Conservation (phyloP, 2,888 invertebrate species). For the Mylabris sibirica region DNA sequence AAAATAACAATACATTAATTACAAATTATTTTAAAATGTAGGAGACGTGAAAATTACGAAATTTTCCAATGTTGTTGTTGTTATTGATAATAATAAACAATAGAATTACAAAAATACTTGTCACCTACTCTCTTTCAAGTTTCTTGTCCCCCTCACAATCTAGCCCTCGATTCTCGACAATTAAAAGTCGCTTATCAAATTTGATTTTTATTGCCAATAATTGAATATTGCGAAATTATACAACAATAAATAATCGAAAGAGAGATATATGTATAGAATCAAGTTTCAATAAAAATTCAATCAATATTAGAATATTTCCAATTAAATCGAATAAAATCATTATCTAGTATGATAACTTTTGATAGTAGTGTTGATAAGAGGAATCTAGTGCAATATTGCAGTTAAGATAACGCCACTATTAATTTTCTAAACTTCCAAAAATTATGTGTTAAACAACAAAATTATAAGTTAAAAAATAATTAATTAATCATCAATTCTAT, state of each 20-base stretch:
- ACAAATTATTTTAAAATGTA: neutral
- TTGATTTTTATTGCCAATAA: neutral
- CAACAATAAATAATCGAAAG: neutral
- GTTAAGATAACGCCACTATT: neutral
- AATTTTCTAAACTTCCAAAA: neutral
- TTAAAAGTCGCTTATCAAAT: neutral
- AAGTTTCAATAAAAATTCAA: neutral
- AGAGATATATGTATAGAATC: neutral
- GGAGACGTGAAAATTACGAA: neutral
- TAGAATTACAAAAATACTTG: neutral
- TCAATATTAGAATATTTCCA: neutral
- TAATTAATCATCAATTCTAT: too few species aligned
- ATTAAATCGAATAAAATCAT: neutral
- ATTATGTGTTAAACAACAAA: too few species aligned
- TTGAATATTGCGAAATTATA: neutral
- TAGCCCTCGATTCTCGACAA: neutral
- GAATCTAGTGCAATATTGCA: neutral
- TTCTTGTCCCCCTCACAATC: neutral
- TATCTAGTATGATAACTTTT: neutral
- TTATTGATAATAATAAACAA: neutral
- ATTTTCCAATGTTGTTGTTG: neutral
- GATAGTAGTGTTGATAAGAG: neutral
- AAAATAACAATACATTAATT: conserved; percentile 3
- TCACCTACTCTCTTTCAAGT: neutral
- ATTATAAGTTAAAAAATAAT: too few species aligned